A percentile compares a stretch with the other conserved stretches of the same genome.
These are phyloP conservation scores for Antedon mediterranea DNA, from an alignment of 53 echinoderm and acorn worm genomes.

Conservation along the genomic window DNA sequence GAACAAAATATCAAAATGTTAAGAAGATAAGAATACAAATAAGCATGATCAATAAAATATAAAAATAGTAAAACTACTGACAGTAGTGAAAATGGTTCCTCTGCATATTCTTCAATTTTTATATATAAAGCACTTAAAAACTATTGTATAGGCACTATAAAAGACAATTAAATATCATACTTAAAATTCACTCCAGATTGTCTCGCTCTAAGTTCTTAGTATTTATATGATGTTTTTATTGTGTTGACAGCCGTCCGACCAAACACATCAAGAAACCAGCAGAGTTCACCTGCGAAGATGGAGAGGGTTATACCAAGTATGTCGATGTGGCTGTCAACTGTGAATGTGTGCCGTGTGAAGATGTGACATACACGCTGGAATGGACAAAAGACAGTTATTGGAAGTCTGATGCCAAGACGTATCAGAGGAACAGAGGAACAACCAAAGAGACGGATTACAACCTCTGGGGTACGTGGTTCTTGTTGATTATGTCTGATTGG, in stretches of 20 bases:
- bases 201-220: no score
- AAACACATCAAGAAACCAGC: slow-evolving; percentile 61
- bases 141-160: no score
- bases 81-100: no score
- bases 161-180: no score
- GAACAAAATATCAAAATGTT: no score
- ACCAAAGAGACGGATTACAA: background rate
- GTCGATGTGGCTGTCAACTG: slow-evolving; percentile 57
- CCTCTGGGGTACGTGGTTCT: slow-evolving; percentile 2
- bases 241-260: slow-evolving; percentile 57
- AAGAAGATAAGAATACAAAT: no score
- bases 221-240: background rate
- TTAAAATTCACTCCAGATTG: no score
- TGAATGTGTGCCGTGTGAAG: slow-evolving; percentile 84
- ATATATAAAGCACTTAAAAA: no score
- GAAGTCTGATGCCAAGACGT: slow-evolving; percentile 26
- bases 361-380: slow-evolving; percentile 32
- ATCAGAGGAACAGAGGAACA: background rate
- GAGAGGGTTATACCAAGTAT: slow-evolving; percentile 48
- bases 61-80: no score
- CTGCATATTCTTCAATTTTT: no score
- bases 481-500: no score
- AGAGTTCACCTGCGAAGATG: slow-evolving; percentile 74
- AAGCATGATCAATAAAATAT: no score
- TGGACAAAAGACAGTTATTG: slow-evolving; percentile 59